phyloP scores from a whole-genome alignment of 2,888 invertebrate species.

The Malachius bipustulatus region DNA sequence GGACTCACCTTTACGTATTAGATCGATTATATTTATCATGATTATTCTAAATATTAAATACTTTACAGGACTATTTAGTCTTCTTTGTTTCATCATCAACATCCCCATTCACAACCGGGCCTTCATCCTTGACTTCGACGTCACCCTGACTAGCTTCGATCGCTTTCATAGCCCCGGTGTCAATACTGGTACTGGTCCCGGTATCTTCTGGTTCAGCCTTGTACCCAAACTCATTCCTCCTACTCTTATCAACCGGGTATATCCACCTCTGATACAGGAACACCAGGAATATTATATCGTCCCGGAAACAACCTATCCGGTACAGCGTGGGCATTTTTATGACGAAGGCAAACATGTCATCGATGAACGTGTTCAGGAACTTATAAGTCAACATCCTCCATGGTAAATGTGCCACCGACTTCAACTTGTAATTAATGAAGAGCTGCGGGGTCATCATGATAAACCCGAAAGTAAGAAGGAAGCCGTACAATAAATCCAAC shows the following conservation, averaged over 20 bases:
- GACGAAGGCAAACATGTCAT: slow-evolving; percentile 99
- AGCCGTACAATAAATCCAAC: slow-evolving; percentile 93
- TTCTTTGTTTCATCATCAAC: slow-evolving; percentile 10
- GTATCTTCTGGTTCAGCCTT: slow-evolving; percentile 57
- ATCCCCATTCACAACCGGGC: too few species aligned
- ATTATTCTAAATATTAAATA: too few species aligned
- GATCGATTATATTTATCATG: too few species aligned
- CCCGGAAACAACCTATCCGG: slow-evolving; percentile 93
- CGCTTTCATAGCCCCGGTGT: slow-evolving; percentile 16
- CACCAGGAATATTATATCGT: slow-evolving; percentile 97
- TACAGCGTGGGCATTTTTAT: slow-evolving; percentile 99
- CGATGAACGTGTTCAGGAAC: slow-evolving; percentile 98
- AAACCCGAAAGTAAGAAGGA: slow-evolving; percentile 94
- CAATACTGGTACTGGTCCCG: too few species aligned
- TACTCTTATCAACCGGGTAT: slow-evolving; percentile 89
- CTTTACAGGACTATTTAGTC: too few species aligned
- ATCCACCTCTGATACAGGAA: slow-evolving; percentile 99
- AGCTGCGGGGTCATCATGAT: slow-evolving; percentile 99
- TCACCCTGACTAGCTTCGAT: slow-evolving; percentile 15
- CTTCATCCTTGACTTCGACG: too few species aligned
- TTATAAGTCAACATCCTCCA: slow-evolving; percentile 99
- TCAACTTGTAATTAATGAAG: slow-evolving; percentile 98
- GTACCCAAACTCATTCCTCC: slow-evolving; percentile 98
- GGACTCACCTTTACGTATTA: too few species aligned
- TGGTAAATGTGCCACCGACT: slow-evolving; percentile 97